Base-by-base conservation (phyloP, 2,797 vertebrate species). In the Xenentodon cancila region DNA sequence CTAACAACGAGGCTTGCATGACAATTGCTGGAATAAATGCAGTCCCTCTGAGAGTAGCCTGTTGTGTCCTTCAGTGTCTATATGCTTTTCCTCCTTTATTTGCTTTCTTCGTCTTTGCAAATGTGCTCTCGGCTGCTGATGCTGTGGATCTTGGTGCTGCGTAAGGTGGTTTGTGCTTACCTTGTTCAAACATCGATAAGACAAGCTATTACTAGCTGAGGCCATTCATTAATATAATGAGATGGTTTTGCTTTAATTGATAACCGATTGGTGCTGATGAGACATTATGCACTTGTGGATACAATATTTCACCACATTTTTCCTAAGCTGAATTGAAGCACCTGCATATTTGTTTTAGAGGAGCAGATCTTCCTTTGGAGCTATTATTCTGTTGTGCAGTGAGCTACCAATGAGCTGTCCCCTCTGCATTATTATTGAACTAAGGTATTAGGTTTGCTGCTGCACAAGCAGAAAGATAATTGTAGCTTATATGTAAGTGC, bases 401-500 rank as follows among this genome's bases (percentile, higher is more conserved):
- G 89, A 83, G 84, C 86, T 77, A 82, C 79, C 87, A 85, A 90
- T 88, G 89, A 90, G 89, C 87, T 89, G 88, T 91, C 90, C 89
- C 87, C 93, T 95, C 94, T 94, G 94, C 93, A 94, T 95, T 95
- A 94, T 97, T 97, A 97, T 97, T 95, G 95, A 96, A 94, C 95
- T 93, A 90, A 93, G 93, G 93, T 93, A 94, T 97, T 96, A 95
- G 93, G 93, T 94, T 97, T 97, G 96, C 94, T 95, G 95, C 96
- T 94, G 94, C 94, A 95, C 94, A 95, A 96, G 95, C 96, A 97
- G 92, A 96, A 98, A 97, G 95, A 97, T 97, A 97, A 99, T 96
- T 93, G 95, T 94, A 94, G 95, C 96, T 98, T 97, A 97, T 93
- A 71, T 93, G 87, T 95, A 96, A 98, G 93, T 94, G 92, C 88